Percentiles rank a stretch among this genome's conserved stretches.
Conservation (phyloP, 2,113 vertebrate genomes). For the Terrapene triunguis region DNA sequence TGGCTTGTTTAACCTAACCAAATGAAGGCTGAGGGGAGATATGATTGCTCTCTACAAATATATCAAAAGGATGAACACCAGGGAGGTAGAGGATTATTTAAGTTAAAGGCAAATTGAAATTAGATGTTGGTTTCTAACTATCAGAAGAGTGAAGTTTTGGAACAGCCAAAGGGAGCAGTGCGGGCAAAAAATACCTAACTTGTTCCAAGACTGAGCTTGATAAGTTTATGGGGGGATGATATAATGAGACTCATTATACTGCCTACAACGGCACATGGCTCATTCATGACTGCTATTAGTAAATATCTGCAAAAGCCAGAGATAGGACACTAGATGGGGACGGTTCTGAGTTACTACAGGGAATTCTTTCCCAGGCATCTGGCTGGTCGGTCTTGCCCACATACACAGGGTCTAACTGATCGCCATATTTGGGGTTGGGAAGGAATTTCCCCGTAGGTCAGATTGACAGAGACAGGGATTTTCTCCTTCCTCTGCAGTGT, state of each 20-base stretch:
- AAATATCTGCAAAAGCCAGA: not conserved
- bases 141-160: not conserved
- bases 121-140: not conserved
- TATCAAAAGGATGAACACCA: not conserved
- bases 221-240: not conserved
- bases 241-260: not conserved
- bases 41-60: not conserved
- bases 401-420: not conserved
- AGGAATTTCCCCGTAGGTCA: not conserved
- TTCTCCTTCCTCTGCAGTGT: not conserved
- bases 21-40: not conserved
- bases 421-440: not conserved
- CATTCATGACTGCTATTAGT: not conserved
- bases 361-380: not conserved
- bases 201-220: not conserved
- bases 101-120: not conserved
- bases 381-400: not conserved
- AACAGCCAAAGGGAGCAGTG: not conserved
- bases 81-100: not conserved
- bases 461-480: not conserved
- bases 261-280: not conserved
- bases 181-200: not conserved
- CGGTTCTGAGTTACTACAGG: not conserved
- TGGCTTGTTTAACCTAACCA: not conserved
- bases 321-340: not conserved